phyloP scores from a whole-genome alignment of 2,797 vertebrate genomes.

The Pristis pectinata region DNA sequence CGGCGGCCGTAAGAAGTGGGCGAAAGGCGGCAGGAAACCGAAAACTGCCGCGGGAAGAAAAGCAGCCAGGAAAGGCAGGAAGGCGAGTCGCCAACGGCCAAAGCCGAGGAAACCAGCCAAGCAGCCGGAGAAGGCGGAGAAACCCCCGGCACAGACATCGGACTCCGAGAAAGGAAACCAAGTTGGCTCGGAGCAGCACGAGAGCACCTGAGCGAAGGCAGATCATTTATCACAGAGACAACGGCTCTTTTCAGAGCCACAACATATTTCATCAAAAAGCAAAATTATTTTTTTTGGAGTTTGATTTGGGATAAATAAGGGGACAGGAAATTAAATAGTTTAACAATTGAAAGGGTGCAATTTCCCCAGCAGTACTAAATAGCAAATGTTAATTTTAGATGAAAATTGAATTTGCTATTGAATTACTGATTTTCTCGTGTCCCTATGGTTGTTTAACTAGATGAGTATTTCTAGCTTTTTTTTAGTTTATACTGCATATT shows the following conservation, averaged over 20 bases:
- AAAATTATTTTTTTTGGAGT: background rate
- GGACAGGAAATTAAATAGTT: background rate
- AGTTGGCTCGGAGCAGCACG: background rate
- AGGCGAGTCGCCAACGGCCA: too few relatives aligned
- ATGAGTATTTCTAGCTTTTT: background rate
- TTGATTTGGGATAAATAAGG: background rate
- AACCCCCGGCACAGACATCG: too few relatives aligned
- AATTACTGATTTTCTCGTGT: background rate
- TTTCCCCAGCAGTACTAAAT: too few relatives aligned
- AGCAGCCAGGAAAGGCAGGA: too few relatives aligned
- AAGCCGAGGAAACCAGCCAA: too few relatives aligned
- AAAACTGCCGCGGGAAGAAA: background rate
- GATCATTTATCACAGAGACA: background rate
- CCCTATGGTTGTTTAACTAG: background rate
- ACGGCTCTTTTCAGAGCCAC: constrained; percentile 36
- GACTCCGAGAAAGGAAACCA: too few relatives aligned
- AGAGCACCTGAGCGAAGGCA: too few relatives aligned
- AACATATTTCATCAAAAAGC: background rate
- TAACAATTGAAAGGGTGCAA: too few relatives aligned
- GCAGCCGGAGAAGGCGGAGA: too few relatives aligned
- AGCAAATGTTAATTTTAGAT: too few relatives aligned
- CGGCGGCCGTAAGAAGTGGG: background rate
- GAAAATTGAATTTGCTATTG: too few relatives aligned
- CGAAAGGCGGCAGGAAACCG: background rate
- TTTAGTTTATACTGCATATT: background rate